Conservation (phyloP, 2,113 vertebrate genomes). For the Takifugu bimaculatus region DNA sequence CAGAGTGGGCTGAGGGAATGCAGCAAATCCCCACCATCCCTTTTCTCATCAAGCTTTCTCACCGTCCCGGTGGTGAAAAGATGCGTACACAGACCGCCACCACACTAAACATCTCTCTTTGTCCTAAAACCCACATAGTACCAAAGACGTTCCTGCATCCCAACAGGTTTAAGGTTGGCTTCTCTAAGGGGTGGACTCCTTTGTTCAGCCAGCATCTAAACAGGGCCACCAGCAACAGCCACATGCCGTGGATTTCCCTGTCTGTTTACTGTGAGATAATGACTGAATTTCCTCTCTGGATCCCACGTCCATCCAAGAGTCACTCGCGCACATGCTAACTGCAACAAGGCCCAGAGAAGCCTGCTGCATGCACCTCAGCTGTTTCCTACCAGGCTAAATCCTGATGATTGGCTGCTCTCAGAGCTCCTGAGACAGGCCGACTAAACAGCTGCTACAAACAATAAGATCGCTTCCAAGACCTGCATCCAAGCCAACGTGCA, state of each 20-base stretch:
- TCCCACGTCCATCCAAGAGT: conserved; percentile 46
- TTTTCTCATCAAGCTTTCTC: conserved; percentile 2
- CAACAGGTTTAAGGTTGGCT: conserved; percentile 27
- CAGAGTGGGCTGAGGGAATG: conserved; percentile 12
- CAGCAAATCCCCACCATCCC: conserved; percentile 54
- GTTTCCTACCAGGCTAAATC: conserved; percentile 39
- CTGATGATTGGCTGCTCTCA: conserved; percentile 43
- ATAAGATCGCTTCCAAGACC: conserved; percentile 34
- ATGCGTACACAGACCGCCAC: conserved; percentile 33
- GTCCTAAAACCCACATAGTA: conserved; percentile 39
- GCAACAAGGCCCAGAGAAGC: conserved; percentile 10
- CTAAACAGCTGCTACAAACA: conserved; percentile 58
- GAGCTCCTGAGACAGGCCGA: conserved; percentile 35
- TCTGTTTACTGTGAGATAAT: conserved; percentile 54
- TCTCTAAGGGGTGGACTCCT: no score
- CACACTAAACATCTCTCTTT: conserved; percentile 23
- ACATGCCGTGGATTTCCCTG: conserved; percentile 35
- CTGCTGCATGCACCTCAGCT: conserved; percentile 45
- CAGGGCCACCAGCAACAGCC: conserved; percentile 27
- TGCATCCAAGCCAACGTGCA: conserved; percentile 11
- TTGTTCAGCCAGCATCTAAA: conserved; percentile 24
- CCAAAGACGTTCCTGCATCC: conserved; percentile 18
- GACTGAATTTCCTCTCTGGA: conserved; percentile 42
- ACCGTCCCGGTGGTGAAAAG: conserved; percentile 13
- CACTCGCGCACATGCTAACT: conserved; percentile 18